A percentile compares a stretch with the other conserved stretches of the same genome.
These are phyloP conservation scores for Pyrrhosoma nymphula DNA, from an alignment of 2,888 invertebrate species.

Conservation along the genomic window DNA sequence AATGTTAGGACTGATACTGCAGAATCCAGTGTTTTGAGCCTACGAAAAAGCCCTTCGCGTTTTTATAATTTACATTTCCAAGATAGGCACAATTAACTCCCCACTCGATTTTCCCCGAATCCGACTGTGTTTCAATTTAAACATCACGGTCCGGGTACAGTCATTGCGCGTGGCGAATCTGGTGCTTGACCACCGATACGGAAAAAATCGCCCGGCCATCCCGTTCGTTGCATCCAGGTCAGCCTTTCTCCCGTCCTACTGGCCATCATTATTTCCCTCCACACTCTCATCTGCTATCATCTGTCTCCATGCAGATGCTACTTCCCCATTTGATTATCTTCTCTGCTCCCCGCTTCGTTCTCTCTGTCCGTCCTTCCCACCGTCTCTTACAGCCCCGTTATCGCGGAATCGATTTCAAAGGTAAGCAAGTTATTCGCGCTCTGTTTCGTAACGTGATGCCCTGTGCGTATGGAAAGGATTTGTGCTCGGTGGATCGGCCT, in stretches of 20 bases:
- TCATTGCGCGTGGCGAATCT: not conserved
- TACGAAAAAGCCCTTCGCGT: slow-evolving; percentile 15
- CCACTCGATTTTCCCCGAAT: not conserved
- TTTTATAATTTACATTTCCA: not conserved
- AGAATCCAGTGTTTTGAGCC: not conserved
- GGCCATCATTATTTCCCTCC: not conserved
- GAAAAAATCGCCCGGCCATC: not conserved
- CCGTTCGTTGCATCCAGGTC: not conserved
- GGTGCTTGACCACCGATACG: slow-evolving; percentile 42
- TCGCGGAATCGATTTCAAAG: slow-evolving; percentile 43
- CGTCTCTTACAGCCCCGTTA: not conserved
- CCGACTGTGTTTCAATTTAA: slow-evolving; percentile 46
- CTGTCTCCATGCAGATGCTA: no score
- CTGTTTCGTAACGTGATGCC: slow-evolving; percentile 36
- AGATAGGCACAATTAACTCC: slow-evolving; percentile 15
- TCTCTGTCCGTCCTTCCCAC: not conserved
- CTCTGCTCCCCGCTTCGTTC: not conserved
- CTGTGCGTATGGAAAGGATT: not conserved
- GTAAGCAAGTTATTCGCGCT: slow-evolving; percentile 61
- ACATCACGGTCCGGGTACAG: slow-evolving; percentile 8
- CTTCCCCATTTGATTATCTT: no score
- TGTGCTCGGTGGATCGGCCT: not conserved
- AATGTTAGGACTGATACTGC: not conserved
- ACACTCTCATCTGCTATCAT: not conserved
- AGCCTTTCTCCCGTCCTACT: not conserved